A percentile compares a stretch with the other conserved stretches of the same genome.
These are phyloP conservation scores for Paramormyrops hopkinsi DNA, from an alignment of 2,797 vertebrate genomes.

Conservation along the genomic window DNA sequence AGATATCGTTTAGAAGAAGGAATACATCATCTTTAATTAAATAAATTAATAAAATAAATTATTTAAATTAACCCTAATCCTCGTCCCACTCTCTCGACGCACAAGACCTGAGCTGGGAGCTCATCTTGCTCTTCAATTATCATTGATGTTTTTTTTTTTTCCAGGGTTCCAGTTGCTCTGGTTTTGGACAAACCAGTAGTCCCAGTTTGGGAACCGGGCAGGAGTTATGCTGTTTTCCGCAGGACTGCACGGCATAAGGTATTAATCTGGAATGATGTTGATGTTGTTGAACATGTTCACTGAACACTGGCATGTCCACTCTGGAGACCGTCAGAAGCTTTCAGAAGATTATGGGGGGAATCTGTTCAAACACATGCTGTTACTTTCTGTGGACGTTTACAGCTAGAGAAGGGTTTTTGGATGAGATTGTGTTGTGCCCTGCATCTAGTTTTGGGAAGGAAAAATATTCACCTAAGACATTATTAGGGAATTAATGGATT, in stretches of 20 bases:
- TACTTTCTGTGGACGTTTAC: background rate
- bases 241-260: background rate
- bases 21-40: background rate
- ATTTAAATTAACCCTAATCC: background rate
- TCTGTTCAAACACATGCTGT: background rate
- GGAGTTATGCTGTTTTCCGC: background rate
- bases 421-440: background rate
- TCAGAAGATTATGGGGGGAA: background rate
- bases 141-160: background rate
- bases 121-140: background rate
- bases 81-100: background rate
- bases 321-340: background rate
- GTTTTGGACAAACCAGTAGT: background rate
- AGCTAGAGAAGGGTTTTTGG: too few relatives aligned
- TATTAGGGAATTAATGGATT: background rate
- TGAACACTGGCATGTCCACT: background rate
- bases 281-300: background rate
- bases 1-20: background rate
- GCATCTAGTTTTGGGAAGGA: background rate
- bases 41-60: background rate
- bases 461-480: background rate
- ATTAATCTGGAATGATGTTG: background rate
- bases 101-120: background rate
- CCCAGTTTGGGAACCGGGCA: background rate
- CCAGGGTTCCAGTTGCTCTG: background rate